phyloP scores from a whole-genome alignment of 2,888 invertebrate genomes.

The Agonopterix subpropinquella region DNA sequence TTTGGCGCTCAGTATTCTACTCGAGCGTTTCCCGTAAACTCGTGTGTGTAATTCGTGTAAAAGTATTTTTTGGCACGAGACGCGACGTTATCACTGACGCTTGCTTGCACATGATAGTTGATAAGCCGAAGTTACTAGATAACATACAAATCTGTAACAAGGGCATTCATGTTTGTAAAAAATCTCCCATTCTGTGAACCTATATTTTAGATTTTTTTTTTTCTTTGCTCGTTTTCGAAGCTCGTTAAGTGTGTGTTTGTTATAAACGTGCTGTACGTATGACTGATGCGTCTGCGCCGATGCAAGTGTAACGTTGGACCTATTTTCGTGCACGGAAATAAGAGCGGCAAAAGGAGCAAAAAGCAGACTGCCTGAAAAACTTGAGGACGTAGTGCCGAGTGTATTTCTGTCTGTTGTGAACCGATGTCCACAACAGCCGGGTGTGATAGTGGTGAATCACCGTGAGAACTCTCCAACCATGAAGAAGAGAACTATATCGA shows the following conservation, averaged over 20 bases:
- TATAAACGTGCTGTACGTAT: constrained; percentile 34
- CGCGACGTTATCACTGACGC: constrained; percentile 32
- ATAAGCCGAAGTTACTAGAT: constrained; percentile 39
- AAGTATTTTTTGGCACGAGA: constrained; percentile 26
- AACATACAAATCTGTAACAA: constrained; percentile 25
- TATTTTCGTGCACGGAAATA: constrained; percentile 76
- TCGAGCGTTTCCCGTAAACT: constrained; percentile 30
- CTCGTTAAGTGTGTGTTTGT: constrained; percentile 14
- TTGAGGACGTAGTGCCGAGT: constrained; percentile 65
- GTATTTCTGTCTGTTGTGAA: constrained; percentile 66
- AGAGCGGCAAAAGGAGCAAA: constrained; percentile 74
- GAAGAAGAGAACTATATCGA: constrained; percentile 69
- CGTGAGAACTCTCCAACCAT: constrained; percentile 33
- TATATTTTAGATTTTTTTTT: constrained; percentile 15
- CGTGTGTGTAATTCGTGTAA: constrained; percentile 28
- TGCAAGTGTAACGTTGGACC: constrained; percentile 68
- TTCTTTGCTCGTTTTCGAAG: constrained; percentile 15
- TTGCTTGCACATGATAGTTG: constrained; percentile 38
- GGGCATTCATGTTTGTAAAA: constrained; percentile 16
- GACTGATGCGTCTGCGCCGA: constrained; percentile 66
- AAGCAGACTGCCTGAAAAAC: constrained; percentile 67
- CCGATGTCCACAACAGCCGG: constrained; percentile 49
- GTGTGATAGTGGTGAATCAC: constrained; percentile 29
- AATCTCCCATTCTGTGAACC: constrained; percentile 10
- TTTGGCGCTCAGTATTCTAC: constrained; percentile 40